Percentiles rank a stretch among this genome's conserved stretches.
Conservation (phyloP, 2,113 vertebrate genomes). For the Corydoras sp. region DNA sequence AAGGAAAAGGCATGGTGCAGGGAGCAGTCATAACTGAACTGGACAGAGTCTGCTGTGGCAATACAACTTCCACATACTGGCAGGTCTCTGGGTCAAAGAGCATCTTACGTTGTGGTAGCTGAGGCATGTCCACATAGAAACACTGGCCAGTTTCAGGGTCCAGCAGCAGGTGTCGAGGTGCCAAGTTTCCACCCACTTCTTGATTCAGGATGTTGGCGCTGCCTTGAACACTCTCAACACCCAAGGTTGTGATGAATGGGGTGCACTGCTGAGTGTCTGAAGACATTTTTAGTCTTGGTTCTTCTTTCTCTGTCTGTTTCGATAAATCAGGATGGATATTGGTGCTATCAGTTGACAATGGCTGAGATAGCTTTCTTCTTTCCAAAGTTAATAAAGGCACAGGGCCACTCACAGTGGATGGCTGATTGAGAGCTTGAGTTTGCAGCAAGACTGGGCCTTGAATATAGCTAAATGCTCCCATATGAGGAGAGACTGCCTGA, state of each 20-base stretch:
- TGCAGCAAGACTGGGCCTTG: conserved; percentile 41
- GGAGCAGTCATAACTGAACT: conserved; percentile 51
- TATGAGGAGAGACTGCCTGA: conserved; percentile 35
- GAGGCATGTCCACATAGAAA: conserved; percentile 67
- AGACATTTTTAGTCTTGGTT: neutral
- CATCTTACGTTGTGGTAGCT: conserved; percentile 69
- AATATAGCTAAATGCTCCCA: conserved; percentile 42
- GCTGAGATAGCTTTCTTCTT: neutral
- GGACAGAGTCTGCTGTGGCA: conserved; percentile 58
- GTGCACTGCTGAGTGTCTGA: conserved; percentile 24
- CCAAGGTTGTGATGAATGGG: conserved; percentile 33
- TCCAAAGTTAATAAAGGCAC: conserved; percentile 38
- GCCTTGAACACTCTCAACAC: conserved; percentile 28
- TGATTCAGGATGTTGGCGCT: conserved; percentile 15
- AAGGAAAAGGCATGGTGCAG: conserved; percentile 49
- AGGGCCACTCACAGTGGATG: conserved; percentile 8
- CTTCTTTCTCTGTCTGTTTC: conserved; percentile 12
- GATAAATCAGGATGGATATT: neutral
- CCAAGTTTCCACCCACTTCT: conserved; percentile 20
- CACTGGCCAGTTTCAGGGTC: conserved; percentile 72
- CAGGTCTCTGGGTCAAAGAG: conserved; percentile 83
- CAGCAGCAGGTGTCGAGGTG: conserved; percentile 61
- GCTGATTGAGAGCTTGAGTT: conserved; percentile 28
- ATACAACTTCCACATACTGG: conserved; percentile 77
- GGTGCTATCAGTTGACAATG: neutral